phyloP scores from a whole-genome alignment of 1,140 invertebrate genomes.

The Aphaenogaster floridana region DNA sequence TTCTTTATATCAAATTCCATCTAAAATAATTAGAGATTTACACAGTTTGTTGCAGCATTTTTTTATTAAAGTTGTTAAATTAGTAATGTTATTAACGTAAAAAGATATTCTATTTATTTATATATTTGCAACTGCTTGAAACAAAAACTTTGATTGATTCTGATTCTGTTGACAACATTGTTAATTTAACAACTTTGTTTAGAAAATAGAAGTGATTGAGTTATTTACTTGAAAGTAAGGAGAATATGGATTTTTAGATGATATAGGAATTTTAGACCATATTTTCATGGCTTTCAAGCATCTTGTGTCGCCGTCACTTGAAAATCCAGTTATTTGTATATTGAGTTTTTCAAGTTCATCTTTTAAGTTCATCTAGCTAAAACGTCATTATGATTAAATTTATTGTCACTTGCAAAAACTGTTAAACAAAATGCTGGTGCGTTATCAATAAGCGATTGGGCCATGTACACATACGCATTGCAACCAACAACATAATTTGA shows the following conservation, averaged over 20 bases:
- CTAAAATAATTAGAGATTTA: background rate
- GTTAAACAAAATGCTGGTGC: slow-evolving; percentile 14
- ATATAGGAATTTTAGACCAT: slow-evolving; percentile 18
- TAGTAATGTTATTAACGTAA: background rate
- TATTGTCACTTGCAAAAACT: slow-evolving; percentile 11
- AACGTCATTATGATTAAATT: slow-evolving; percentile 1
- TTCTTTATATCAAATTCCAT: background rate
- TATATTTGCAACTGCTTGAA: background rate
- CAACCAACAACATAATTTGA: background rate
- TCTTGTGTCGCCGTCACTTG: slow-evolving; percentile 1
- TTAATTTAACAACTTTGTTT: background rate
- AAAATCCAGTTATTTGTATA: slow-evolving; percentile 10
- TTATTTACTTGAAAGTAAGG: slow-evolving; percentile 13
- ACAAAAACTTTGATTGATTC: background rate
- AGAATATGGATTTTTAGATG: slow-evolving; percentile 4
- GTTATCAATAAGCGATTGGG: background rate
- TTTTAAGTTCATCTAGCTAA: slow-evolving; percentile 12
- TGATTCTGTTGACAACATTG: background rate
- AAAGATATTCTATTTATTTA: background rate
- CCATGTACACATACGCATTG: slow-evolving; percentile 22
- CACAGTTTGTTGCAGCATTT: background rate
- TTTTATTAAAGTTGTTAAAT: background rate
- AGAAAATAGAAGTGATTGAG: background rate
- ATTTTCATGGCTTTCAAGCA: slow-evolving; percentile 12
- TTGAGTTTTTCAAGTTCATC: slow-evolving; percentile 18